Evolutionary conservation across 1,140 invertebrate species (phyloP).

Genomic region (Platorchestia sp.): DNA sequence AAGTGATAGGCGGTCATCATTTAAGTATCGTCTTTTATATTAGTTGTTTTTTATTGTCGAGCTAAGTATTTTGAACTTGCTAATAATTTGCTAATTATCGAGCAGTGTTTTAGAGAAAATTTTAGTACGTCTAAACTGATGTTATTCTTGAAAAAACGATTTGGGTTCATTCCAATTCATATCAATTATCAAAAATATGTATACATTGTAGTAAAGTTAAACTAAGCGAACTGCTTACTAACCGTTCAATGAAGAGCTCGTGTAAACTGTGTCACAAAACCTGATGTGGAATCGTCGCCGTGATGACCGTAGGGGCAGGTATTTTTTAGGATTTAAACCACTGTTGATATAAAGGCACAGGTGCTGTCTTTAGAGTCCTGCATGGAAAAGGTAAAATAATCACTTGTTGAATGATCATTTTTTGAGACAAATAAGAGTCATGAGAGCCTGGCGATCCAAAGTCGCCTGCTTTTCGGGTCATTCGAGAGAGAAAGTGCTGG

Average conservation of each 20-base stretch:
- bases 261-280: not conserved
- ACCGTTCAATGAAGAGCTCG: not conserved
- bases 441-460: not conserved
- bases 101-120: not conserved
- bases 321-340: not conserved
- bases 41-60: not conserved
- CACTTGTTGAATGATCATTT: not conserved
- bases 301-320: not conserved
- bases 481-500: not conserved
- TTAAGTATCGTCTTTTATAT: not conserved
- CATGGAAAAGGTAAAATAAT: not conserved
- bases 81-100: not conserved
- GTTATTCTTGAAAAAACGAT: too few species aligned
- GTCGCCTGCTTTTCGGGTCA: not conserved
- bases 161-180: too few species aligned
- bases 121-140: too few species aligned
- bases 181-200: too few species aligned
- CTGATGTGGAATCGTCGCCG: not conserved
- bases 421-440: not conserved
- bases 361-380: not conserved
- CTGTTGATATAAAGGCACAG: not conserved
- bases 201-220: too few species aligned
- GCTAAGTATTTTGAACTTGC: not conserved
- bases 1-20: not conserved
- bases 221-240: too few species aligned